Base-by-base conservation (phyloP, 2,797 vertebrate genomes). In the Staurois parvus region DNA sequence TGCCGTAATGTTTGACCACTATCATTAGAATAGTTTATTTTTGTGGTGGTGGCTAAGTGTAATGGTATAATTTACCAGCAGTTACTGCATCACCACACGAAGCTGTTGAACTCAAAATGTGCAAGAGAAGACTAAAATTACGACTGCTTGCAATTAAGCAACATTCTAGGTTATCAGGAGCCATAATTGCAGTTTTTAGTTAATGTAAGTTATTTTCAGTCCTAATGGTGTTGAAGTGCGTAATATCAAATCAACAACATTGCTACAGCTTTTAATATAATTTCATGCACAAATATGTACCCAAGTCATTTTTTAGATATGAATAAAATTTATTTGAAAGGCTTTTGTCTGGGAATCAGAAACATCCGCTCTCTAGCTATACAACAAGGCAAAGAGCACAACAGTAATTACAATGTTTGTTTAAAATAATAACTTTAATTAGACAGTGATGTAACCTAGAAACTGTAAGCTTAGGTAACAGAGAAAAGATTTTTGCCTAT, bases 121-220 rank as follows among this genome's bases (percentile, higher is more conserved):
- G 13, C 26, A 66, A 66, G 13, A 26, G 8, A 19, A 64, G 32
- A 67, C 34, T 78, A 78, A 67, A 78, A 78, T 42, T 37, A 77
- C 28, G 13, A 28, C 76, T 12, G 30, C 26, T 6, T 42, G 62
- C 69, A 37, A 56, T 29, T 79, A 30, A 52, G 3, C 15, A 52
- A 40, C 68, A 81, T 37, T 72, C 29, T 12, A 29, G 13, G 12
- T 72, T 81, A 37, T 83, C 26, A 32, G 40, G 2, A 75, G 29
- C 72, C 5, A 30, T 45, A 76, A 76, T 68, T 83, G 72, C 67
- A 28, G 24, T 76, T 82, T 64, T 82, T 28, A 64, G 32, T 70
- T 32, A 56, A 59, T 40, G 15, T 6, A 9, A 26, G 42, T 26
- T 70, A 45, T 66, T 82, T 73, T 30, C 80, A 66, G 28, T 74